phyloP scores from a whole-genome alignment of 2,888 invertebrate species.

The Athetis lepigone region DNA sequence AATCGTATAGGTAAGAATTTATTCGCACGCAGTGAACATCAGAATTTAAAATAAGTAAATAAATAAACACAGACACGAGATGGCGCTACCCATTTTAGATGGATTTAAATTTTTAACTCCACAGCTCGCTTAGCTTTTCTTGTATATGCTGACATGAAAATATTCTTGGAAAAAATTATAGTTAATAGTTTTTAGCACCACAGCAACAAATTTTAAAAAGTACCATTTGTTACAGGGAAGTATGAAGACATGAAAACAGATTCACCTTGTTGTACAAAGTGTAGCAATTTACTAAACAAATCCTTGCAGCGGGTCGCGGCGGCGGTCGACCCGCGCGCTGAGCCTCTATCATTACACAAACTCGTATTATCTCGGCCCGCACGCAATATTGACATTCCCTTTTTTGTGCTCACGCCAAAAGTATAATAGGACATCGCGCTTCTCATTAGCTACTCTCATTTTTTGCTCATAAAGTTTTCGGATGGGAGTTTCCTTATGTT shows the following conservation, averaged over 20 bases:
- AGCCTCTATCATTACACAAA: conserved; percentile 68
- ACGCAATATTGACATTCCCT: conserved; percentile 79
- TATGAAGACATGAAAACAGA: conserved; percentile 60
- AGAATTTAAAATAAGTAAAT: conserved; percentile 58
- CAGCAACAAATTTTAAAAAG: conserved; percentile 20
- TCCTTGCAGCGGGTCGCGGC: conserved; percentile 57
- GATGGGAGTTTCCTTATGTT: conserved; percentile 67
- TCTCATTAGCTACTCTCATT: conserved; percentile 72
- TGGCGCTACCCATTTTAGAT: conserved; percentile 51
- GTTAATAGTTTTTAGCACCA: not conserved
- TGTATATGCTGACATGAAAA: conserved; percentile 22
- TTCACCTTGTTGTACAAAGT: conserved; percentile 56
- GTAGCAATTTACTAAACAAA: conserved; percentile 67
- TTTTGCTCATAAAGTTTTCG: conserved; percentile 70
- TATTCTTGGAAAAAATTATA: conserved; percentile 10
- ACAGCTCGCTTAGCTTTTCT: conserved; percentile 32
- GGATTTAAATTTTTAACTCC: conserved; percentile 51
- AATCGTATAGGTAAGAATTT: conserved; percentile 36
- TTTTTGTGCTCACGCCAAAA: conserved; percentile 71
- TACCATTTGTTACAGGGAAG: conserved; percentile 12
- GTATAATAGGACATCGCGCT: conserved; percentile 70
- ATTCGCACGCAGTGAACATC: conserved; percentile 36
- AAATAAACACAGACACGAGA: conserved; percentile 47
- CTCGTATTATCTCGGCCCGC: conserved; percentile 70
- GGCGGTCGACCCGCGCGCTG: conserved; percentile 39